Evolutionary conservation across 23 tunicate species (phyloP).

Genomic region (Corella eumyota): DNA sequence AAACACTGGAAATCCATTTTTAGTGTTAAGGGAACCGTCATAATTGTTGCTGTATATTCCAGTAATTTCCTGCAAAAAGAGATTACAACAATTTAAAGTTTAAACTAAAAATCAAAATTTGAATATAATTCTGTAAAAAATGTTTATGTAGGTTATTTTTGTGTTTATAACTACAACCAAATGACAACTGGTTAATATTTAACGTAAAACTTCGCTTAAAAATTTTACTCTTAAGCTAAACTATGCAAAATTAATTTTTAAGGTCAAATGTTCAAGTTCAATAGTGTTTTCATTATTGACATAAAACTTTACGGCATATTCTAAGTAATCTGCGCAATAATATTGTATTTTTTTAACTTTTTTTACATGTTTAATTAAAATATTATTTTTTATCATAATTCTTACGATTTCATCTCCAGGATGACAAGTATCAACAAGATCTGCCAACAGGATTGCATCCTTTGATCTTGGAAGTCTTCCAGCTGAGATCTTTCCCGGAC

Average conservation of each 20-base stretch:
- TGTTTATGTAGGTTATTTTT: background rate
- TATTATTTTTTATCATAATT: background rate
- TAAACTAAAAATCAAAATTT: no score
- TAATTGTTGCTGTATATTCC: constrained; percentile 95
- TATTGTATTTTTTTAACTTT: no score
- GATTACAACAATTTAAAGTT: background rate
- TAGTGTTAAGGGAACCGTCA: constrained; percentile 94
- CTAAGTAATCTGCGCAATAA: no score
- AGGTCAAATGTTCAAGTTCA: no score
- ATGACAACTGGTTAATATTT: background rate
- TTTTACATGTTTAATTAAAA: background rate
- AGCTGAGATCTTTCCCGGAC: constrained; percentile 94
- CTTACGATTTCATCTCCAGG: constrained; percentile 97
- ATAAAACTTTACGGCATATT: no score
- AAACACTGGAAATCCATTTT: constrained; percentile 98
- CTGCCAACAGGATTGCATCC: constrained; percentile 96
- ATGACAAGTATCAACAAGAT: constrained; percentile 92
- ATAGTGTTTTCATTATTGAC: no score
- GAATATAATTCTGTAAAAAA: background rate
- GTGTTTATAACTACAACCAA: background rate
- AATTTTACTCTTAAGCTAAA: no score
- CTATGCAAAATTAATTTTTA: no score
- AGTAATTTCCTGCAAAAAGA: constrained; percentile 54
- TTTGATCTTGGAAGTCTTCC: constrained; percentile 96
- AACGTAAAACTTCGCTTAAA: no score